Evolutionary conservation across 2,113 vertebrate species (phyloP), one percentile per base, ranked within the genome.

Genomic region (Ailuropoda melanoleuca): DNA sequence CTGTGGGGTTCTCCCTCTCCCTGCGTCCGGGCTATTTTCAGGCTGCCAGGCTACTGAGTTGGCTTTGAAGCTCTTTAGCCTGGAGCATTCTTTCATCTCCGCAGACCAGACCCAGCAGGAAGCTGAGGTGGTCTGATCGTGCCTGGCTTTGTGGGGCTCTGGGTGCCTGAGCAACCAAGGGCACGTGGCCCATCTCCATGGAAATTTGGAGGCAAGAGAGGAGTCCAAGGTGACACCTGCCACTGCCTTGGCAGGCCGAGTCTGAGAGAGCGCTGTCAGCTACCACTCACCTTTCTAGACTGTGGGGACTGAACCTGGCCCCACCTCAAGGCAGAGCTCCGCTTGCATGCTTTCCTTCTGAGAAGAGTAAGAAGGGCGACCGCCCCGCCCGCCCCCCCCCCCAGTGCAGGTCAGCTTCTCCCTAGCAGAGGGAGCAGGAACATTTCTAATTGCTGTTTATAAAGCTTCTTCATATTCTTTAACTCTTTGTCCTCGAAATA

Each of bases 11-110:
- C 50, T 97, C 56, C 29, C 12, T 58, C 37, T 94, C 21, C 53
- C 56, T 8, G 26, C 6, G 39, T 58, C 6, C n/a, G 48, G 66
- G 55, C 55, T 31, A 53, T 86, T 77, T 88, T 86, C 74, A 74
- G 96, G 39, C 74, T 48, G 0, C 43, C 13, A 0, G 34, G 60
- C 78, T 87, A 95, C 80, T 89, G 39, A 70, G 6, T 14, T 5
- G 12, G 48, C 84, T 97, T 93, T 96, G 80, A 93, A 89, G 92
- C 75, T 68, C 87, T 96, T 62, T 31, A 34, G 66, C 81, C 37
- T 15, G n/a, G 72, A 96, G 43, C 66, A 46, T 31, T 26, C 72
- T 93, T 96, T 93, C 31, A 87, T 92, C 89, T 87, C 29, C 10
- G 34, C 43, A 56, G 50, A 81, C 29, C 31, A 24, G 50, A 74